Evolutionary conservation across 1,140 invertebrate species (phyloP).

Genomic region (Physella acuta): DNA sequence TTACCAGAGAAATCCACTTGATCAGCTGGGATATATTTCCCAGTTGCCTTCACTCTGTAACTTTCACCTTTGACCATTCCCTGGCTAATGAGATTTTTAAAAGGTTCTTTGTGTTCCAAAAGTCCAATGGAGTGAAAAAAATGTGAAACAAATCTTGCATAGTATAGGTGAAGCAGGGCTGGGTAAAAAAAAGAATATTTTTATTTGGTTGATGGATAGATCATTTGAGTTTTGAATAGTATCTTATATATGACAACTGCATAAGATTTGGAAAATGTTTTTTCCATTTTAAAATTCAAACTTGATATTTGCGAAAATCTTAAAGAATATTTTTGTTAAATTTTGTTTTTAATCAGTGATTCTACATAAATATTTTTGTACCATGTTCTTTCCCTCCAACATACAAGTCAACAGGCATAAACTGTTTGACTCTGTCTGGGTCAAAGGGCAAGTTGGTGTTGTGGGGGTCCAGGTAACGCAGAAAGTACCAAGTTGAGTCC

Average conservation of each 20-base stretch:
- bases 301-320: too few species aligned
- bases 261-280: too few species aligned
- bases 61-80: constrained; percentile 93
- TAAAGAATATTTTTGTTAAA: too few species aligned
- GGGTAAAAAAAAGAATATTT: constrained; percentile 49
- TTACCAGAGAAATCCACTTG: constrained; percentile 70
- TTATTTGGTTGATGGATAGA: too few species aligned
- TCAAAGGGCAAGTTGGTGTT: constrained; percentile 76
- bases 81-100: constrained; percentile 85
- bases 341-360: too few species aligned
- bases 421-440: constrained; percentile 64
- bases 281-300: too few species aligned
- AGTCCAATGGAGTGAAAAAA: constrained; percentile 83
- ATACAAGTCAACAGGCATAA: constrained; percentile 91
- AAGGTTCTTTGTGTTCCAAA: constrained; percentile 79
- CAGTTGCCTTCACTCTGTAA: constrained; percentile 73
- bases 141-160: constrained; percentile 91
- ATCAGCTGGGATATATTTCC: constrained; percentile 76
- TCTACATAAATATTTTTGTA: too few species aligned
- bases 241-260: too few species aligned
- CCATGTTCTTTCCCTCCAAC: constrained; percentile 97
- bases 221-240: too few species aligned
- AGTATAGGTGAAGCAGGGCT: constrained; percentile 94
- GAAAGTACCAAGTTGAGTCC: constrained; percentile 98
- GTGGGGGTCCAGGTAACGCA: constrained; percentile 85